Conservation (phyloP, 2,797 vertebrate species). For the Distichodus sexfasciatus region DNA sequence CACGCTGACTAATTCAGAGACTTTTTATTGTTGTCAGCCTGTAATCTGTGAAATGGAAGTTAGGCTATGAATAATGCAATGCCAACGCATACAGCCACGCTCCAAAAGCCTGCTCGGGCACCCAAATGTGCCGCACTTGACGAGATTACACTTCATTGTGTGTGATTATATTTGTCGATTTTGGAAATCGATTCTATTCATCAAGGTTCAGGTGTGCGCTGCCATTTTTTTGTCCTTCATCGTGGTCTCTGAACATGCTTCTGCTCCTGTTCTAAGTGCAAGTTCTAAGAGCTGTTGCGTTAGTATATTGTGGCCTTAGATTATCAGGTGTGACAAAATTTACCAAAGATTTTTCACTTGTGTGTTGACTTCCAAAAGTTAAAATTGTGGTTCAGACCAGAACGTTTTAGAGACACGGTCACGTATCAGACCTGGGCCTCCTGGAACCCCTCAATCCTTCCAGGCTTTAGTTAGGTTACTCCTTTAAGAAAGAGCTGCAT, state of each 20-base stretch:
- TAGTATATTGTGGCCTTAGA: neutral
- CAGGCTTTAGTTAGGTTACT: neutral
- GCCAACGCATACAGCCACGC: neutral
- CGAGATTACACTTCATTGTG: conserved; percentile 5
- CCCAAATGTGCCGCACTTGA: neutral
- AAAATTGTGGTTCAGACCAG: too few species aligned
- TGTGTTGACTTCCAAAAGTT: too few species aligned
- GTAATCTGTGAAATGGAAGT: neutral
- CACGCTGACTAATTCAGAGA: neutral
- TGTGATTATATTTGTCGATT: neutral
- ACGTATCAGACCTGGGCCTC: neutral
- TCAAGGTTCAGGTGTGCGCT: neutral
- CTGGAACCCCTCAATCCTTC: neutral
- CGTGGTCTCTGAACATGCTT: neutral
- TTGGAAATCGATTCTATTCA: neutral
- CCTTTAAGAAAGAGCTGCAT: neutral
- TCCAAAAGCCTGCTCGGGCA: neutral
- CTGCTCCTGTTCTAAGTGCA: neutral
- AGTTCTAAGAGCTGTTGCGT: neutral
- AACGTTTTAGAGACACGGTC: neutral
- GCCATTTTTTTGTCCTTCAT: neutral
- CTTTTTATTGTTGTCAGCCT: neutral
- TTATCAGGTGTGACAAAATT: too few species aligned
- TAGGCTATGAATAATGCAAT: conserved; percentile 5
- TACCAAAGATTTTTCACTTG: too few species aligned